Percentiles rank a stretch among this genome's conserved stretches.
These are phyloP conservation scores for Lottia gigantea DNA, from an alignment of 2,888 invertebrate species.

Conservation along the genomic window DNA sequence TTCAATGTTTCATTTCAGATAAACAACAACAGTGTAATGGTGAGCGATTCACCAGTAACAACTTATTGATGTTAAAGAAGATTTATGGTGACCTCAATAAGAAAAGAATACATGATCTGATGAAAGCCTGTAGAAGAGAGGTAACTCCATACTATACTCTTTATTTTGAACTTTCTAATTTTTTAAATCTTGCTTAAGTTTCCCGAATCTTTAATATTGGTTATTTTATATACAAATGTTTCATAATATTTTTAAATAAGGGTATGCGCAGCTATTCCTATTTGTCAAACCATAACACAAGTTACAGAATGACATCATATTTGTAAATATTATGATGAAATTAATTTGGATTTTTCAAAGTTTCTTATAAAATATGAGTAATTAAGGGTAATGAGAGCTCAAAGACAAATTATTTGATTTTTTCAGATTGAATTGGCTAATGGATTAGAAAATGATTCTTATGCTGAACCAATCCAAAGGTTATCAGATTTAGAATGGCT, in stretches of 20 bases:
- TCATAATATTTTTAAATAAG: no score
- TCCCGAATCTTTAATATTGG: no score
- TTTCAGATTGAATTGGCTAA: conserved; percentile 62
- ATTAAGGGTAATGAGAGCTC: background rate
- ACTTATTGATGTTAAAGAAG: conserved; percentile 53
- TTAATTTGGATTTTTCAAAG: no score
- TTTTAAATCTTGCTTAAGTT: no score
- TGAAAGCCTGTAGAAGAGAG: conserved; percentile 57
- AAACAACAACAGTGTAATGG: conserved; percentile 5
- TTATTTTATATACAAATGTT: no score
- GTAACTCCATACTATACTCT: conserved; percentile 31
- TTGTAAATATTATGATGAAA: no score
- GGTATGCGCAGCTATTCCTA: no score
- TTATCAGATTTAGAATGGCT: conserved; percentile 66
- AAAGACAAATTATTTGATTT: conserved; percentile 21
- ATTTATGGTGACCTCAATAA: conserved; percentile 63
- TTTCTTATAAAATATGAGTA: no score
- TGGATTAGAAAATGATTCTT: conserved; percentile 57
- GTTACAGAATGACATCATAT: no score
- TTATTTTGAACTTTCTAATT: no score
- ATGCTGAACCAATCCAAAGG: conserved; percentile 64
- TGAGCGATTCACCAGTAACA: conserved; percentile 32
- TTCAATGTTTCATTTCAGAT: conserved; percentile 10
- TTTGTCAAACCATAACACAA: no score
- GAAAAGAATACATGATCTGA: conserved; percentile 52